Percentiles rank a stretch among this genome's conserved stretches.
Evolutionary conservation across 2,888 invertebrate species (phyloP).

Genomic region (Synanthedon andrenaeformis): DNA sequence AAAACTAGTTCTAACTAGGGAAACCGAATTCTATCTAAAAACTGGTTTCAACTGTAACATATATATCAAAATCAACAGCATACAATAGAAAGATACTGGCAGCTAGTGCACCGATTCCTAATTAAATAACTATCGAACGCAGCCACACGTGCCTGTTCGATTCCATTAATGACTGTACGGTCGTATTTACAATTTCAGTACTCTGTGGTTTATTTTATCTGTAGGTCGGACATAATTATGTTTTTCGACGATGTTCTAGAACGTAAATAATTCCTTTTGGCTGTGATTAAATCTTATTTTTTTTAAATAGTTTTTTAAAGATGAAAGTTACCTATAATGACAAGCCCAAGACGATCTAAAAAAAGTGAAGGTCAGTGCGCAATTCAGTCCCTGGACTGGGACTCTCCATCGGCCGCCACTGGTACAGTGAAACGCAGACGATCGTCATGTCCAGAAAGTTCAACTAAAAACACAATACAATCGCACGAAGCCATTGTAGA

Average conservation of each 20-base stretch:
- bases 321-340: constrained; percentile 56
- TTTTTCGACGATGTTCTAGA: constrained; percentile 10
- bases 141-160: constrained; percentile 39
- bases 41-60: too few species aligned
- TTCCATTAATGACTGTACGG: constrained; percentile 36
- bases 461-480: constrained; percentile 21
- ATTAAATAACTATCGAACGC: constrained; percentile 60
- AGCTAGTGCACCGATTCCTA: constrained; percentile 27
- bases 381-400: constrained; percentile 73
- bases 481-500: constrained; percentile 45
- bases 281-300: neutral
- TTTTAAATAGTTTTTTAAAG: constrained; percentile 16
- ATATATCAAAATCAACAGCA: neutral
- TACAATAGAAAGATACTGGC: neutral
- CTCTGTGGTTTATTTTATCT: neutral
- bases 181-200: neutral
- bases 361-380: constrained; percentile 49
- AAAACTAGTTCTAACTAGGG: too few species aligned
- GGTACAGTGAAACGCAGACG: constrained; percentile 79
- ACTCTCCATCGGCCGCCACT: constrained; percentile 77
- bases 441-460: constrained; percentile 62
- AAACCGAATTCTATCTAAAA: too few species aligned
- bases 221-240: neutral
- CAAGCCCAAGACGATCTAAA: constrained; percentile 63
- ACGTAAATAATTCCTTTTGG: neutral